phyloP scores from a whole-genome alignment of 2,113 vertebrate genomes.

The Malurus cyaneus region DNA sequence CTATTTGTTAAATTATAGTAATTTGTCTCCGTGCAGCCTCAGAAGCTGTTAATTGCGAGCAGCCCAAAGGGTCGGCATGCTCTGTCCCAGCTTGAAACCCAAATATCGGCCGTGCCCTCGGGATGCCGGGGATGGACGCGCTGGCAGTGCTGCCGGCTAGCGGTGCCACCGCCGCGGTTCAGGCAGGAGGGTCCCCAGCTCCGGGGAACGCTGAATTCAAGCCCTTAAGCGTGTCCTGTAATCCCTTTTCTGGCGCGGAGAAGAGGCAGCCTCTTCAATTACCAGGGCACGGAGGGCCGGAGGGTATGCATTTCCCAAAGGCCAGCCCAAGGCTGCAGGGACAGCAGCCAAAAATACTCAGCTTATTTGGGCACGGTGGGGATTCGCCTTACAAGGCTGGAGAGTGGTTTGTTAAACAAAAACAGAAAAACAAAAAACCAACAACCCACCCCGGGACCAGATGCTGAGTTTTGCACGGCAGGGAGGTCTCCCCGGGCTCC shows the following conservation, averaged over 20 bases:
- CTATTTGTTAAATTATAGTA: constrained; percentile 70
- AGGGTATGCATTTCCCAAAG: constrained; percentile 42
- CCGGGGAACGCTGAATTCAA: not conserved
- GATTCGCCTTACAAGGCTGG: constrained; percentile 44
- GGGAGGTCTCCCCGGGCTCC: not conserved
- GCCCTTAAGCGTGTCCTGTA: constrained; percentile 35
- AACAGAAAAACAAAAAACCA: not conserved
- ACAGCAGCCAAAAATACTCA: constrained; percentile 33
- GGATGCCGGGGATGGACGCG: not conserved
- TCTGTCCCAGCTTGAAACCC: not conserved
- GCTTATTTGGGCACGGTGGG: not conserved
- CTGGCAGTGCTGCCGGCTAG: not conserved
- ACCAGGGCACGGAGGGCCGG: not conserved
- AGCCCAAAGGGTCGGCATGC: not conserved
- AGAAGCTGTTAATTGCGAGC: constrained; percentile 41
- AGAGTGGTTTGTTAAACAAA: not conserved
- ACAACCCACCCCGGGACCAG: not conserved
- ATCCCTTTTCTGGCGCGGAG: constrained; percentile 23
- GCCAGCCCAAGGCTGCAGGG: constrained; percentile 6
- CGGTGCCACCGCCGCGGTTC: not conserved
- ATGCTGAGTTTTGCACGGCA: not conserved
- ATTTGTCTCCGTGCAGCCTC: constrained; percentile 50
- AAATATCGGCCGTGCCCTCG: not conserved
- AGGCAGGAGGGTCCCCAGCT: not conserved
- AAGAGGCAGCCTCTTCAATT: constrained; percentile 37